Percentiles rank a stretch among this genome's conserved stretches.
phyloP scores from a whole-genome alignment of 2,888 invertebrate species.

The Poecilus cupreus region DNA sequence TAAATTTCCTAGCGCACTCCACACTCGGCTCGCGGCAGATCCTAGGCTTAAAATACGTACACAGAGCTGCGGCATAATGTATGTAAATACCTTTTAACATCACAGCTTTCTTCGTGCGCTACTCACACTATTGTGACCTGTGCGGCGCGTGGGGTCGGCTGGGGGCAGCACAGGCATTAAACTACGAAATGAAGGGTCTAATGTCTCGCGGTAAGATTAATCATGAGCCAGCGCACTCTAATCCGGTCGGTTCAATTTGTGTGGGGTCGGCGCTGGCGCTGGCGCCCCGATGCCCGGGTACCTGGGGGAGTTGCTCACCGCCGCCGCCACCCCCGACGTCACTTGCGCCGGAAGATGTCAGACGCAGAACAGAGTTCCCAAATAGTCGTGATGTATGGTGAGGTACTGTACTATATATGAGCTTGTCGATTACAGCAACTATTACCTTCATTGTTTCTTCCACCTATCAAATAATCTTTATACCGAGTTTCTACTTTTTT shows the following conservation, averaged over 20 bases:
- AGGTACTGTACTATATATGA: not conserved
- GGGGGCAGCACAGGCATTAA: not conserved
- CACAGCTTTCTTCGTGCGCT: slow-evolving; percentile 23
- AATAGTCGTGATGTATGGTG: not conserved
- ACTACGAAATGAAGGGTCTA: slow-evolving; percentile 48
- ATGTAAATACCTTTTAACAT: slow-evolving; percentile 50
- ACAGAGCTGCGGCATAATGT: slow-evolving; percentile 11
- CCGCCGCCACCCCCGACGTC: not conserved
- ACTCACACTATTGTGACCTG: slow-evolving; percentile 6
- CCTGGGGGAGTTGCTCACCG: not conserved
- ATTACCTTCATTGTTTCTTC: no score
- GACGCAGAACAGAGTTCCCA: slow-evolving; percentile 15
- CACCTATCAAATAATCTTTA: no score
- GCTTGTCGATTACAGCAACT: no score
- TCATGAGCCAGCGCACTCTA: slow-evolving; percentile 47
- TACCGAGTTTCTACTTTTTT: no score
- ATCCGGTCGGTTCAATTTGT: slow-evolving; percentile 48
- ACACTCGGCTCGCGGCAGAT: not conserved
- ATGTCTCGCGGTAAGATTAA: slow-evolving; percentile 52
- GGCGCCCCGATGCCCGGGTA: not conserved
- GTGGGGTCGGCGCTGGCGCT: not conserved
- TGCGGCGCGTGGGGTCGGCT: not conserved
- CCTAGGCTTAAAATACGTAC: slow-evolving; percentile 11
- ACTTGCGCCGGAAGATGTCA: not conserved
- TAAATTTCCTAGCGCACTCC: not conserved